Percentiles rank a stretch among this genome's conserved stretches.
These are phyloP conservation scores for Musca vetustissima DNA, from an alignment of 1,140 invertebrate genomes.

Conservation along the genomic window DNA sequence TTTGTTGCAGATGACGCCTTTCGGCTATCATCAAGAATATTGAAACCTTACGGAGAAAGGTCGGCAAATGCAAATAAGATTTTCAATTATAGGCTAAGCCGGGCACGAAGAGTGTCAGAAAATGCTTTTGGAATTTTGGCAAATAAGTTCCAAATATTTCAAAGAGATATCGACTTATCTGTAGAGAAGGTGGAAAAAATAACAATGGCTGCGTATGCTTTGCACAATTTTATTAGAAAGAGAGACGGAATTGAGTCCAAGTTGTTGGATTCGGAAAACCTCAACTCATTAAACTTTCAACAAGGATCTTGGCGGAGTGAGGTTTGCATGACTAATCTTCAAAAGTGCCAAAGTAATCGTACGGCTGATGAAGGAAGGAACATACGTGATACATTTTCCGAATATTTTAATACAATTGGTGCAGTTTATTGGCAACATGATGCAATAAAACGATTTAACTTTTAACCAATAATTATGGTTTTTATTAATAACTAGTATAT, in stretches of 20 bases:
- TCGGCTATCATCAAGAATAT: too few species aligned
- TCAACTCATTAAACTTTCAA: too few species aligned
- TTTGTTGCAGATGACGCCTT: constrained; percentile 3
- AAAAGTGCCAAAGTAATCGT: neutral
- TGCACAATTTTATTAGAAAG: neutral
- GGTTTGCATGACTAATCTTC: too few species aligned
- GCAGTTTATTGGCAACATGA: neutral
- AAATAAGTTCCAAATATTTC: neutral
- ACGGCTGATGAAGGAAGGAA: too few species aligned
- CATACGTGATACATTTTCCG: neutral
- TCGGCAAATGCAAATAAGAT: neutral
- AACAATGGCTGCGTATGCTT: neutral
- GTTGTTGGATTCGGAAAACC: too few species aligned
- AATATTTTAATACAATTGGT: neutral
- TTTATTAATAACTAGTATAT: too few species aligned
- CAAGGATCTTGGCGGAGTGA: too few species aligned
- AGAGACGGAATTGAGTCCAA: neutral
- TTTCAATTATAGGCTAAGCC: neutral
- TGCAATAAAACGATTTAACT: neutral
- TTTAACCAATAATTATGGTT: too few species aligned
- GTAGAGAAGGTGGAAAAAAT: neutral
- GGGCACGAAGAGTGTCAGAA: neutral
- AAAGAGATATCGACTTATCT: neutral
- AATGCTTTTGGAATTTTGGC: constrained; percentile 21
- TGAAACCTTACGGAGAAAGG: too few species aligned